phyloP scores from a whole-genome alignment of 2,888 invertebrate species.

The Galeopsomyia nigrocyanea region DNA sequence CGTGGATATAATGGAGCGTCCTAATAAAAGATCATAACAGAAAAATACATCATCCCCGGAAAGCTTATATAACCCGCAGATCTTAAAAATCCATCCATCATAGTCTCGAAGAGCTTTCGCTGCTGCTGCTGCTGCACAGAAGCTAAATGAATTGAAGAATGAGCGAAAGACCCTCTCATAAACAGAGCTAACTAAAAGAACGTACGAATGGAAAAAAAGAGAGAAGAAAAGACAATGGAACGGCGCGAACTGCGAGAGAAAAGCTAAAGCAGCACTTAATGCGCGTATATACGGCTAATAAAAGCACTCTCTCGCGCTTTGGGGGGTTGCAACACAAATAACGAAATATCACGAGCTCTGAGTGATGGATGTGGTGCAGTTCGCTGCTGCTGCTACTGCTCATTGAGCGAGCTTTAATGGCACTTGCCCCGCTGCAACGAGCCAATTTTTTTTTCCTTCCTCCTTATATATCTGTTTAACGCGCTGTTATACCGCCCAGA shows the following conservation, averaged over 20 bases:
- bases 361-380: slow-evolving; percentile 20
- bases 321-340: slow-evolving; percentile 31
- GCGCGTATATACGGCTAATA: slow-evolving; percentile 24
- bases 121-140: slow-evolving; percentile 9
- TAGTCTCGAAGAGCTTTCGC: neutral
- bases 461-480: neutral
- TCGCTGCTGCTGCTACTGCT: neutral
- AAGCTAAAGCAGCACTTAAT: neutral
- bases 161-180: neutral
- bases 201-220: slow-evolving; percentile 1
- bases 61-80: neutral
- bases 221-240: slow-evolving; percentile 18
- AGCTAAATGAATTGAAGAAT: slow-evolving; percentile 23
- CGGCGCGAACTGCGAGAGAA: neutral
- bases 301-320: slow-evolving; percentile 18
- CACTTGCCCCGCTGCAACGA: slow-evolving; percentile 6
- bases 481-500: neutral
- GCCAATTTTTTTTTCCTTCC: neutral
- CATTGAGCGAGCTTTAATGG: slow-evolving; percentile 15
- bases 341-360: slow-evolving; percentile 27
- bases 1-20: too few relatives aligned
- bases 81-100: slow-evolving; percentile 25
- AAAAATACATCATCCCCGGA: too few relatives aligned
- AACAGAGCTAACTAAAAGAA: neutral
- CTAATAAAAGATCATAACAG: too few relatives aligned